Percentiles rank a stretch among this genome's conserved stretches.
Conservation (phyloP, 2,888 invertebrate species). For the Eilema griseolum region DNA sequence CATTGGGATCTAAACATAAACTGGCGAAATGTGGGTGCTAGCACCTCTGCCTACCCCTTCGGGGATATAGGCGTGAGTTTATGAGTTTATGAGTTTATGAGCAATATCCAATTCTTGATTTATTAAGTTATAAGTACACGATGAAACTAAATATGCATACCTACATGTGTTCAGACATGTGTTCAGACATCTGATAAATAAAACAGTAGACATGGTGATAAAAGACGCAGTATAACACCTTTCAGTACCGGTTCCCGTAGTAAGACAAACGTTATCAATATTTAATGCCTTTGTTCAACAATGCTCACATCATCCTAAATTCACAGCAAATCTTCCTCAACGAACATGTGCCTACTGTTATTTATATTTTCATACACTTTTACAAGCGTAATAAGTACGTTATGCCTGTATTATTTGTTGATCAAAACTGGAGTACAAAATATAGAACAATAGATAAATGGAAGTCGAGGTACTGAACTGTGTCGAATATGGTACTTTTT, state of each 20-base stretch:
- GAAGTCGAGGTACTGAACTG: too few species aligned
- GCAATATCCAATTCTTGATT: neutral
- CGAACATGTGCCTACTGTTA: slow-evolving; percentile 26
- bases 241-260: slow-evolving; percentile 3
- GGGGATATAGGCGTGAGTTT: too few species aligned
- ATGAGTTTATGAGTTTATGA: too few species aligned
- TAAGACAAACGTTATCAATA: slow-evolving; percentile 39
- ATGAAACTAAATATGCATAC: neutral
- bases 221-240: slow-evolving; percentile 36
- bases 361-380: slow-evolving; percentile 5
- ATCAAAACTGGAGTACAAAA: too few species aligned
- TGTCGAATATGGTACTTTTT: too few species aligned
- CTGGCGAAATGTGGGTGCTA: too few species aligned
- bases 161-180: slow-evolving; percentile 5
- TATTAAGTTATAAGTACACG: neutral
- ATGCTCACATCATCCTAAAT: slow-evolving; percentile 43
- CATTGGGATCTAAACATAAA: too few species aligned
- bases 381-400: neutral
- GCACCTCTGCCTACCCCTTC: too few species aligned
- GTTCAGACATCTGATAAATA: slow-evolving; percentile 34
- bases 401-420: neutral
- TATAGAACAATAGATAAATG: too few species aligned
- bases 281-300: slow-evolving; percentile 49
- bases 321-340: slow-evolving; percentile 40
- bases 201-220: slow-evolving; percentile 27